Evolutionary conservation across 2,888 invertebrate genomes (phyloP).

Genomic region (Synergus laeviventris): DNA sequence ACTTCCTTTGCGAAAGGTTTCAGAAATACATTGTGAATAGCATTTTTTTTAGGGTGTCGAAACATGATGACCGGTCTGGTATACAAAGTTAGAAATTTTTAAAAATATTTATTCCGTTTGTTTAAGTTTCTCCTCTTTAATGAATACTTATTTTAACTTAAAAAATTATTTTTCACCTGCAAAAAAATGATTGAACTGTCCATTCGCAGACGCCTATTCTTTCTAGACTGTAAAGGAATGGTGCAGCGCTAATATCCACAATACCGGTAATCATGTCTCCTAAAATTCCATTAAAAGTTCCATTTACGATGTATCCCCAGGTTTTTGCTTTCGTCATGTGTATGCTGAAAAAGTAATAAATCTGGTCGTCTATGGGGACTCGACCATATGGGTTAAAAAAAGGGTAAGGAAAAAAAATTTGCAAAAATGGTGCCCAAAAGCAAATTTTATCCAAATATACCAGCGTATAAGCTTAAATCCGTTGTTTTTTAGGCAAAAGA

Average conservation of each 20-base stretch:
- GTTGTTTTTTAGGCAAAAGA: no score
- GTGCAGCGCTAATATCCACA: slow-evolving; percentile 83
- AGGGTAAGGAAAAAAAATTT: no score
- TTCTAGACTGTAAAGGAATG: slow-evolving; percentile 81
- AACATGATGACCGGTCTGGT: slow-evolving; percentile 82
- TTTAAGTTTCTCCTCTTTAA: slow-evolving; percentile 35
- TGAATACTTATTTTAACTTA: no score
- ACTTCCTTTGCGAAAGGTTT: slow-evolving; percentile 80
- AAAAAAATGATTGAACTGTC: slow-evolving; percentile 80
- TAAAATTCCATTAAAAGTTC: slow-evolving; percentile 63
- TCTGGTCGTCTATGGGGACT: no score
- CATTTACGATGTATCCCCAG: slow-evolving; percentile 66
- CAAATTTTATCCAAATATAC: no score
- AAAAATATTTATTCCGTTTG: background rate
- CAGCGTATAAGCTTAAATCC: no score
- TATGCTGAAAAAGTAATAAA: slow-evolving; percentile 54
- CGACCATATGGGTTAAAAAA: no score
- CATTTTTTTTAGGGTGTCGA: slow-evolving; percentile 81
- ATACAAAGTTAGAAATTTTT: background rate
- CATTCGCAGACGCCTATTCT: slow-evolving; percentile 79
- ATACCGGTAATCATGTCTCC: slow-evolving; percentile 66
- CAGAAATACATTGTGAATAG: slow-evolving; percentile 81
- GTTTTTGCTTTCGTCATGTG: slow-evolving; percentile 57
- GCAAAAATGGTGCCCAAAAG: no score
- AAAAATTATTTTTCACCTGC: slow-evolving; percentile 76